Conservation (phyloP, 2,113 vertebrate species). For the human (Homo sapiens) region DNA sequence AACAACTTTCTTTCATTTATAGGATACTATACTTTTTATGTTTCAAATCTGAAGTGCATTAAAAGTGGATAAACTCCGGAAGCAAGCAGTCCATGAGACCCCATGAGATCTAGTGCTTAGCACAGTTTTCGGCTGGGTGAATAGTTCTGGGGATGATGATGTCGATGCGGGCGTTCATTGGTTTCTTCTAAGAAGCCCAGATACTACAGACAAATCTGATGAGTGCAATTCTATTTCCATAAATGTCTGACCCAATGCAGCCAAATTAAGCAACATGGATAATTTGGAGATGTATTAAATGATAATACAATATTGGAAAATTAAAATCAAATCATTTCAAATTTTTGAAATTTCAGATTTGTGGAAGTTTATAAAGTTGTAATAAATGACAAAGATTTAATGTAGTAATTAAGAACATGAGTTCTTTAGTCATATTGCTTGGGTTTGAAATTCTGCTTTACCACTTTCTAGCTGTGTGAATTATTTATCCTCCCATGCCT, state of each 20-base stretch:
- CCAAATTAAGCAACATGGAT: neutral
- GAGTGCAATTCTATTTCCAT: neutral
- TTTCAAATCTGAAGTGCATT: neutral
- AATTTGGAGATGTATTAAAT: neutral
- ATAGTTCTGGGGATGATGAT: neutral
- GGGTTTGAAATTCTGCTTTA: neutral
- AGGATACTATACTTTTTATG: neutral
- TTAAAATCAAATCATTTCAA: neutral
- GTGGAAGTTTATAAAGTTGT: neutral
- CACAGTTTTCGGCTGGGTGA: neutral
- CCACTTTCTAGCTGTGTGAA: neutral
- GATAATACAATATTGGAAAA: neutral
- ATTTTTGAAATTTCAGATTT: conserved; percentile 10
- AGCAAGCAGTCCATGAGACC: neutral
- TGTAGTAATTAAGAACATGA: neutral
- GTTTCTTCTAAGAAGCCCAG: neutral
- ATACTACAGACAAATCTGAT: neutral
- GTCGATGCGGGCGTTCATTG: neutral
- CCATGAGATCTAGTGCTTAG: neutral
- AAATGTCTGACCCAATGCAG: neutral
- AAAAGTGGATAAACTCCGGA: neutral
- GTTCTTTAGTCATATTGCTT: neutral
- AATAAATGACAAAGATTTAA: neutral
- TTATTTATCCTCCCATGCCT: neutral
- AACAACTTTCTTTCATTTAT: neutral